Evolutionary conservation across 2,113 vertebrate genomes (phyloP).

Genomic region (Ochotona princeps): DNA sequence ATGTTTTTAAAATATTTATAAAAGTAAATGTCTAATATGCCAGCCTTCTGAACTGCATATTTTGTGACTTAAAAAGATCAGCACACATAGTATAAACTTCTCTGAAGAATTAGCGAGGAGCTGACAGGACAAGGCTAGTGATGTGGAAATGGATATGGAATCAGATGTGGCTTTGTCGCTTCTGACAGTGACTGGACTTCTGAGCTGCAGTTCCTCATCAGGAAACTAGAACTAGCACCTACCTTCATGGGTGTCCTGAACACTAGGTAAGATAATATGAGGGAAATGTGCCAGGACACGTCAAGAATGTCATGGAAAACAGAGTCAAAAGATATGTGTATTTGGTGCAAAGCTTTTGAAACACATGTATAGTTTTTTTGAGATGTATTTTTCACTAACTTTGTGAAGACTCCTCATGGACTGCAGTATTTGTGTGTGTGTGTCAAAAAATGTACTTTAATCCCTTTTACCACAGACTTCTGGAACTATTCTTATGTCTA

Average conservation of each 20-base stretch:
- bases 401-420: too few species aligned
- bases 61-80: conserved; percentile 15
- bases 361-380: too few species aligned
- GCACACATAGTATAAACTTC: conserved; percentile 30
- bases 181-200: background rate
- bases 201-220: background rate
- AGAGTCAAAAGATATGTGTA: too few species aligned
- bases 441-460: too few species aligned
- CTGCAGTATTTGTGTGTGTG: too few species aligned
- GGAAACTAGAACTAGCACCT: background rate
- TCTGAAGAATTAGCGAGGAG: background rate
- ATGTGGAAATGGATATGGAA: background rate
- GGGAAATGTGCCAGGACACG: too few species aligned
- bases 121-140: background rate
- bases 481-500: background rate
- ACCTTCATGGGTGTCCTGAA: background rate
- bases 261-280: background rate
- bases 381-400: too few species aligned
- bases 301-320: too few species aligned
- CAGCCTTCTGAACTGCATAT: conserved; percentile 11
- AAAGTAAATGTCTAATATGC: conserved; percentile 41
- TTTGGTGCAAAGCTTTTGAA: too few species aligned
- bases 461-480: too few species aligned
- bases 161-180: background rate
- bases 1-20: conserved; percentile 42